These are phyloP conservation scores for Perdita meconis DNA, from an alignment of 2,888 invertebrate species.

Conservation along the genomic window DNA sequence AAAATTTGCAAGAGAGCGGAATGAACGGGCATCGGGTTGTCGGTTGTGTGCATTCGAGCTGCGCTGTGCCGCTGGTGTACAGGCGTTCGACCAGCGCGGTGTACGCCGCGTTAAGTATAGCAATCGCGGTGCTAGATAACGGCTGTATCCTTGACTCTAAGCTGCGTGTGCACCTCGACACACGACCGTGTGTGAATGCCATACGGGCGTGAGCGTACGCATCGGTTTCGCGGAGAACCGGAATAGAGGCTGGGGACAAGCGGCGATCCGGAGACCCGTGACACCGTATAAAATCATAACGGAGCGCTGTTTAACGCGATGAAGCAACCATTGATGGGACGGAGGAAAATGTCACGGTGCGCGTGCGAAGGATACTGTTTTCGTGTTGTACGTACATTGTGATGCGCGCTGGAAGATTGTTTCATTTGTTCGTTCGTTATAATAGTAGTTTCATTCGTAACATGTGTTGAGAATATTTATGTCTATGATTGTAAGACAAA, in stretches of 20 bases:
- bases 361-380: slow-evolving; percentile 33
- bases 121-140: slow-evolving; percentile 75
- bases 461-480: too few species aligned
- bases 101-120: slow-evolving; percentile 57
- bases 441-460: too few species aligned
- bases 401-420: neutral
- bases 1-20: slow-evolving; percentile 6
- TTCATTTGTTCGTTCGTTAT: neutral
- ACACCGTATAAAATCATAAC: neutral
- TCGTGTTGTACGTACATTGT: slow-evolving; percentile 24
- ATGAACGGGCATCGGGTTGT: slow-evolving; percentile 9
- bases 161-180: slow-evolving; percentile 61
- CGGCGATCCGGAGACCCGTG: neutral
- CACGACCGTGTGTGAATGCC: slow-evolving; percentile 63
- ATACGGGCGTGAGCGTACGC: slow-evolving; percentile 43
- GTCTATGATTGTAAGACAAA: too few species aligned
- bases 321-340: slow-evolving; percentile 35
- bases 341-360: slow-evolving; percentile 53
- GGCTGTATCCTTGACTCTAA: slow-evolving; percentile 80
- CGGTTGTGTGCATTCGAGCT: slow-evolving; percentile 48
- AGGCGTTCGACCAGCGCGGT: slow-evolving; percentile 33
- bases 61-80: slow-evolving; percentile 3
- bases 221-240: slow-evolving; percentile 55
- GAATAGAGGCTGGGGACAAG: slow-evolving; percentile 19
- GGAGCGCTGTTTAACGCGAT: neutral